A percentile compares a stretch with the other conserved stretches of the same genome.
These are phyloP conservation scores for Oreochromis aureus DNA, from an alignment of 2,113 vertebrate genomes.

Conservation along the genomic window DNA sequence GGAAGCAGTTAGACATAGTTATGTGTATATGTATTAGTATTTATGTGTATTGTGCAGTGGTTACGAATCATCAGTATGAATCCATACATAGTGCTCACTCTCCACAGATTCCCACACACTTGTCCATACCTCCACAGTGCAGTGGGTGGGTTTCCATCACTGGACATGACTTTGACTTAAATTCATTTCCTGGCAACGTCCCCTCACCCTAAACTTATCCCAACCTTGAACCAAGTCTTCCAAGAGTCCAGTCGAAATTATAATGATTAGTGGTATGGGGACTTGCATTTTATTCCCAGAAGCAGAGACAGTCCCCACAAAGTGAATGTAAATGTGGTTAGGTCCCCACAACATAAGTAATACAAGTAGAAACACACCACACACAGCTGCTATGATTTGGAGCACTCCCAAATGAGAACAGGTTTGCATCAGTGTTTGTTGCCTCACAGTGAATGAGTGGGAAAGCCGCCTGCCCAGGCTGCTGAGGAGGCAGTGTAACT, in stretches of 20 bases:
- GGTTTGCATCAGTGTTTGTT: conserved; percentile 32
- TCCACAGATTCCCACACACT: background rate
- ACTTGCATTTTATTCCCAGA: background rate
- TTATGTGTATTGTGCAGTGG: background rate
- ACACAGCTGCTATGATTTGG: conserved; percentile 60
- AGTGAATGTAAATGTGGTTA: background rate
- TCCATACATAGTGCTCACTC: conserved; percentile 1
- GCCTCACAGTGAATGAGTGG: conserved; percentile 39
- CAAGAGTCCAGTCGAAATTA: background rate
- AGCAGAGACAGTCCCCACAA: background rate
- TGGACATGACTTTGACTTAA: background rate
- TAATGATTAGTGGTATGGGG: background rate
- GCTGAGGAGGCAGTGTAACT: conserved; percentile 27
- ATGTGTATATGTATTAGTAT: conserved; percentile 7
- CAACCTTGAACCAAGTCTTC: background rate
- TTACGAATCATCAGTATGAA: background rate
- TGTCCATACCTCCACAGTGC: background rate
- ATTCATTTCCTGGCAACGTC: background rate
- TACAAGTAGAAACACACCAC: background rate
- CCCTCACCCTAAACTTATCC: background rate
- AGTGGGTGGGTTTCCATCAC: background rate
- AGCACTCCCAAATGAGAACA: conserved; percentile 53
- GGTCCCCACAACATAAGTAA: background rate
- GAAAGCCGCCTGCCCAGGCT: conserved; percentile 40
- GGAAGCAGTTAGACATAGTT: conserved; percentile 19